phyloP scores from a whole-genome alignment of 1,140 invertebrate genomes.

The Drosophila kikkawai region DNA sequence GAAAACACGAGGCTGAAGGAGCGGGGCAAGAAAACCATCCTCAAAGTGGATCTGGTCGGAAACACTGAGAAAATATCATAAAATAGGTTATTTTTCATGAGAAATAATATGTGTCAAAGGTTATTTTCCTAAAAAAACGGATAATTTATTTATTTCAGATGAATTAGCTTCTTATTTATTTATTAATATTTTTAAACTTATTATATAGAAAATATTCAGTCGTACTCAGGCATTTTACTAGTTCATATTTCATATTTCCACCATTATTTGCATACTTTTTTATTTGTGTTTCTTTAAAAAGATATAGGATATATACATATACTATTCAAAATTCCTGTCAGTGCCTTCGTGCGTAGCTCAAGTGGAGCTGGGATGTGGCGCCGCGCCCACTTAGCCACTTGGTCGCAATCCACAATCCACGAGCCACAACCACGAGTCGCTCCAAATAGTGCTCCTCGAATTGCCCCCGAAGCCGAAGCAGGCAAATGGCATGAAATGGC shows the following conservation, averaged over 20 bases:
- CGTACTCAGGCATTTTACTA: not conserved
- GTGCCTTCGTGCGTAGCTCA: conserved; percentile 27
- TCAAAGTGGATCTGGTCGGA: conserved; percentile 33
- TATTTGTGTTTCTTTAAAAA: not conserved
- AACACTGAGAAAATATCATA: conserved; percentile 2
- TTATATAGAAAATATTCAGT: not conserved
- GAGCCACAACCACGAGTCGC: conserved; percentile 31
- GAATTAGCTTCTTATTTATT: not conserved
- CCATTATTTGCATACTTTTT: no score
- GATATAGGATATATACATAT: no score
- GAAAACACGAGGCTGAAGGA: conserved; percentile 26
- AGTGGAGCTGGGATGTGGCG: conserved; percentile 56
- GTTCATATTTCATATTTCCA: not conserved
- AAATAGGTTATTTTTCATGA: not conserved
- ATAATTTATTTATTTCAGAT: not conserved
- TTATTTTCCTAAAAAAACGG: not conserved
- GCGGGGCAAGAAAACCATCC: conserved; percentile 15
- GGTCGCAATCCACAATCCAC: conserved; percentile 9
- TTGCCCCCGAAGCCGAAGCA: conserved; percentile 66
- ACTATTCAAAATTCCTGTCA: conserved; percentile 3
- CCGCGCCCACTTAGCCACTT: conserved; percentile 71
- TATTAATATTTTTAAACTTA: not conserved
- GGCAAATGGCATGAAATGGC: conserved; percentile 82
- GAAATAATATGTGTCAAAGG: not conserved
- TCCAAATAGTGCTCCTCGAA: conserved; percentile 71